Base-by-base conservation (phyloP, 2,113 vertebrate genomes). In the Phaetusa simplex region DNA sequence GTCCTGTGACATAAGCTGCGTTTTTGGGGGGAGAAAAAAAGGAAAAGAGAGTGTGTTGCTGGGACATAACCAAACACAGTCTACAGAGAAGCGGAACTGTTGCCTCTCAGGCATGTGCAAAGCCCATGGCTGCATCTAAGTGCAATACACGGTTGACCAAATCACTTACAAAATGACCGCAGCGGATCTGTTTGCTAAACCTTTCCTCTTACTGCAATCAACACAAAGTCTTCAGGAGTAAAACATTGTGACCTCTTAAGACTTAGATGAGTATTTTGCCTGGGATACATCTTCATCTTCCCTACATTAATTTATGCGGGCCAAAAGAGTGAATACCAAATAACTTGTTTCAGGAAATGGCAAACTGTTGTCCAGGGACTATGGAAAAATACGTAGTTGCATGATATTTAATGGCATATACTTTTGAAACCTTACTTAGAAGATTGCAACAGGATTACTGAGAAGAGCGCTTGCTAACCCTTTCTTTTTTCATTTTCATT, bases 401-500 rank as follows among this genome's bases (percentile, higher is more conserved):
- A 8, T 1, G 11, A 55, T 34, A 71, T 77, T 86, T 89, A 86
- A 86, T 12, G 22, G 29, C 36, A 50, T 27, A 16, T 66, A 21
- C 29, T 78, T 92, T 65, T 66, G 59, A 90, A 94, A 71, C 74
- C 47, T 82, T 23, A 26, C 67, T 45, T 82, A 43, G 36, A 93
- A 87, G 52, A 53, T 23, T 87, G 72, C 52, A 88, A 55, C 15
- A 66, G 86, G 34, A 64, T 42, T 64, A 26, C 26, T 81, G 47
- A 80, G 89, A 88, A 74, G 53, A 88, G 30, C 52, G 42, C 21
- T 82, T 47, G 45, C 89, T 98, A 95, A 98, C 23, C 47, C 42
- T 53, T 92, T 88, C 52, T 47, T 56, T 93, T 97, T 94, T 45
- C 47, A 3, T 97, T 93, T 96, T 2, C 12, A 61, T 64, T 83